A percentile compares a stretch with the other conserved stretches of the same genome.
phyloP scores from a whole-genome alignment of 2,888 invertebrate species.

The Sphaerophoria taeniata region DNA sequence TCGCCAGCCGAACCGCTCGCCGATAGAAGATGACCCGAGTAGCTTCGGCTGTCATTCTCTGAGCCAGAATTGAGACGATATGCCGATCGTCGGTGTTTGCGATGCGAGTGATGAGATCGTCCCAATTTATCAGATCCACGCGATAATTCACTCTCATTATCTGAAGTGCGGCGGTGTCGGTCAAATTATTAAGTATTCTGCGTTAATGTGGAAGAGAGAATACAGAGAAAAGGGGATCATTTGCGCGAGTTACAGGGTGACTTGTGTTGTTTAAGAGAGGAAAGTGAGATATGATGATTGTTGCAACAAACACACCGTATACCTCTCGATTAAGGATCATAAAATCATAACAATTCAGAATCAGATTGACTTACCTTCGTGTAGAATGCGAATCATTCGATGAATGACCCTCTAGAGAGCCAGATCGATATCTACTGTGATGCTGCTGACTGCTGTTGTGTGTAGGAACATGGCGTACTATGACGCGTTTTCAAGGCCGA shows the following conservation, averaged over 20 bases:
- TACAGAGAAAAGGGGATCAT: neutral
- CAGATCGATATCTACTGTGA: slow-evolving; percentile 86
- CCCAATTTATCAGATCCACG: slow-evolving; percentile 92
- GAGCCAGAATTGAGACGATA: slow-evolving; percentile 89
- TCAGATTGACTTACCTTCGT: slow-evolving; percentile 89
- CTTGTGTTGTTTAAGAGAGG: too few species aligned
- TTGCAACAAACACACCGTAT: neutral
- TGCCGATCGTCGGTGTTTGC: slow-evolving; percentile 89
- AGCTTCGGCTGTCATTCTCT: slow-evolving; percentile 86
- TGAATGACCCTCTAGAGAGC: slow-evolving; percentile 94
- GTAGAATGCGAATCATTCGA: slow-evolving; percentile 92
- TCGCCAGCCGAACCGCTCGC: slow-evolving; percentile 84
- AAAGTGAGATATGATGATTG: too few species aligned
- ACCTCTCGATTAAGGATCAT: slow-evolving; percentile 45
- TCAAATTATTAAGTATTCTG: slow-evolving; percentile 73
- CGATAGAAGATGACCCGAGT: slow-evolving; percentile 82
- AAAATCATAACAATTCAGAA: slow-evolving; percentile 58
- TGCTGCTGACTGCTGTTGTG: slow-evolving; percentile 77
- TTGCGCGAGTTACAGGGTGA: slow-evolving; percentile 4
- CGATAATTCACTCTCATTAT: slow-evolving; percentile 95
- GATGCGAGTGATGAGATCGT: slow-evolving; percentile 89
- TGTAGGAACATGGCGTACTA: slow-evolving; percentile 77
- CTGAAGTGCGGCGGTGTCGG: slow-evolving; percentile 91
- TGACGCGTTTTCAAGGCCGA: slow-evolving; percentile 82
- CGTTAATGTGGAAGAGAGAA: slow-evolving; percentile 25